Conservation (phyloP, 2,113 vertebrate species). For the Misgurnus mizolepis region DNA sequence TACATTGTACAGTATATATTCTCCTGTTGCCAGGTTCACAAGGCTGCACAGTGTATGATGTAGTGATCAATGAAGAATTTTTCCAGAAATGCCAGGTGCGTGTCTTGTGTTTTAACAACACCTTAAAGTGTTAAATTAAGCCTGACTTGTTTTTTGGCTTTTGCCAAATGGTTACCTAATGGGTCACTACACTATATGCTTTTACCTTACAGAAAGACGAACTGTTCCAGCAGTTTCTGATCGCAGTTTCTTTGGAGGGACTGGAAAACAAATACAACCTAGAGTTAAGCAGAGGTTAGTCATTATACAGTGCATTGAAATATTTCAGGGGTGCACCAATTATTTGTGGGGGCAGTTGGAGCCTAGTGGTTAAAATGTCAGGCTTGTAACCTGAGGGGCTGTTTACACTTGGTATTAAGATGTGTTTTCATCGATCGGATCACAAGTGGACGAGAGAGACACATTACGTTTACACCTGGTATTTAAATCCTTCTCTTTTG, state of each 20-base stretch:
- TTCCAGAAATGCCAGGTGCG: slow-evolving; percentile 83
- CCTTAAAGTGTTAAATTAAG: background rate
- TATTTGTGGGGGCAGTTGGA: too few species aligned
- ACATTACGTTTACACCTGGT: too few species aligned
- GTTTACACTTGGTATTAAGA: too few species aligned
- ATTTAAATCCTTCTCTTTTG: too few species aligned
- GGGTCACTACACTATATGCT: background rate
- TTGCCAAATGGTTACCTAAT: background rate
- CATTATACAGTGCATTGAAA: background rate
- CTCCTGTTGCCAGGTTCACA: slow-evolving; percentile 70
- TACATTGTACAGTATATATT: background rate
- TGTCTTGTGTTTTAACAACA: background rate
- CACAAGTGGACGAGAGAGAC: too few species aligned
- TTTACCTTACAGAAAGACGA: slow-evolving; percentile 64
- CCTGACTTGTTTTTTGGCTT: background rate
- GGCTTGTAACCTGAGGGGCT: too few species aligned
- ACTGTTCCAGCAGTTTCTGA: slow-evolving; percentile 85
- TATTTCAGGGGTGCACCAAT: too few species aligned
- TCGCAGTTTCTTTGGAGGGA: slow-evolving; percentile 84
- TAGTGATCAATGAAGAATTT: slow-evolving; percentile 84
- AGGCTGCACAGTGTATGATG: slow-evolving; percentile 84
- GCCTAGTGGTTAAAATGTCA: too few species aligned
- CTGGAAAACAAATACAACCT: slow-evolving; percentile 85
- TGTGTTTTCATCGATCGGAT: too few species aligned
- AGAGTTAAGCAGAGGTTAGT: slow-evolving; percentile 76